Evolutionary conservation across 64 coral and sea anemone genomes (phyloP).

Genomic region (Montipora capricornis): DNA sequence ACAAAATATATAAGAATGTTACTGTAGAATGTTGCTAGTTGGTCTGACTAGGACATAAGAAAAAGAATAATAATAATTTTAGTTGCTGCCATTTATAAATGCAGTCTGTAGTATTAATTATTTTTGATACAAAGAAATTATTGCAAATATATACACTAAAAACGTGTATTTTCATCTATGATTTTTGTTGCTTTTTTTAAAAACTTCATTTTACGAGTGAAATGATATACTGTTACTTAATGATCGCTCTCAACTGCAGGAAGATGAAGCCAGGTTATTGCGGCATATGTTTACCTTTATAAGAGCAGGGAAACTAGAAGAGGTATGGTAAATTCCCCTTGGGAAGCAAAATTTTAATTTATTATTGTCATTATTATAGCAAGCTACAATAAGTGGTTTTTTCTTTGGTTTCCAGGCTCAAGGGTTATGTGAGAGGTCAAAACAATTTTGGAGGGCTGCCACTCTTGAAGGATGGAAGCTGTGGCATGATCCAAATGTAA

Average conservation of each 20-base stretch:
- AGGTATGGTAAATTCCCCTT: conserved; percentile 38
- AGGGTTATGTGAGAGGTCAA: conserved; percentile 82
- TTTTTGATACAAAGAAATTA: no score
- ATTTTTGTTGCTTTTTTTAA: no score
- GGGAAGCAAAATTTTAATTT: neutral
- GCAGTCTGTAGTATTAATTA: no score
- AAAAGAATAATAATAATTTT: no score
- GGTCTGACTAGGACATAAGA: no score
- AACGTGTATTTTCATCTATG: no score
- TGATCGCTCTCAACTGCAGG: conserved; percentile 49
- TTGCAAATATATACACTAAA: no score
- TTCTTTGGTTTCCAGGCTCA: conserved; percentile 65
- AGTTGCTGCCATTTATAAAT: no score
- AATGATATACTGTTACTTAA: neutral
- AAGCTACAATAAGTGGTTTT: no score
- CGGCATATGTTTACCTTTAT: conserved; percentile 90
- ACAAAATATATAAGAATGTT: no score
- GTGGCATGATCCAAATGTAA: conserved; percentile 88
- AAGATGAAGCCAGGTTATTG: conserved; percentile 93
- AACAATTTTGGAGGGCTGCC: conserved; percentile 94
- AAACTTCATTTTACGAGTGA: no score
- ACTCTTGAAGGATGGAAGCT: conserved; percentile 96
- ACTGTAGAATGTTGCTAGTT: no score
- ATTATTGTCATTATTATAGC: neutral
- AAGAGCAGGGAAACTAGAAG: conserved; percentile 93